Conservation (phyloP, 2,797 vertebrate species). For the Acanthis flammea region DNA sequence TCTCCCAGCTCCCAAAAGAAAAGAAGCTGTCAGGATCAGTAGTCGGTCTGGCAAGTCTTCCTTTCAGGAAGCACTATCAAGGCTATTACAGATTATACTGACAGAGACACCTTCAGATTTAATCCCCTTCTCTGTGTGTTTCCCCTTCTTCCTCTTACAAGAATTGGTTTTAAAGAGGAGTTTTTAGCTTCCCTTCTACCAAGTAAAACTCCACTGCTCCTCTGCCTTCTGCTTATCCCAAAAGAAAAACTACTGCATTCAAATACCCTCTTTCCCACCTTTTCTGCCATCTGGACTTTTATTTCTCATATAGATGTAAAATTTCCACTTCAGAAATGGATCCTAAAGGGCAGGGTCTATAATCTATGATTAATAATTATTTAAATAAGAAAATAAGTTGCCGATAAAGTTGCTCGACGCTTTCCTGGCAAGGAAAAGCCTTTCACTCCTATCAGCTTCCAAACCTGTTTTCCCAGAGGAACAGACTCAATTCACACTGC, state of each 20-base stretch:
- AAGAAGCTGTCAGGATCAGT: neutral
- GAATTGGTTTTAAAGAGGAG: neutral
- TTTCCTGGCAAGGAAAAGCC: neutral
- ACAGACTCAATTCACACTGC: neutral
- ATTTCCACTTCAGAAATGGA: neutral
- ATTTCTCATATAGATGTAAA: accelerated
- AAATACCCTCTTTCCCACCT: neutral
- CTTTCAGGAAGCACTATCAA: neutral
- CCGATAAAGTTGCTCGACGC: accelerated
- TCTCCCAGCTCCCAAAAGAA: neutral
- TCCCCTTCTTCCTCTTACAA: neutral
- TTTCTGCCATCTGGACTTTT: neutral
- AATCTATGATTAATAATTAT: neutral
- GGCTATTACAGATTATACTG: neutral
- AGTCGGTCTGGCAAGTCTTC: neutral
- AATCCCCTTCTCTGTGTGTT: neutral
- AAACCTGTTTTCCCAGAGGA: neutral
- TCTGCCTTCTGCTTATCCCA: neutral
- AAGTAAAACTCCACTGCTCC: neutral
- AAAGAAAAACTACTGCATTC: neutral
- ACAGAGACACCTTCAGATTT: neutral
- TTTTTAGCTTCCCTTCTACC: neutral
- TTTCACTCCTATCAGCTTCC: neutral
- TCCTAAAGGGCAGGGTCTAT: neutral
- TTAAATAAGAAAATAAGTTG: neutral